A percentile compares a stretch with the other conserved stretches of the same genome.
Conservation (phyloP, 2,113 vertebrate genomes). For the Willisornis vidua region DNA sequence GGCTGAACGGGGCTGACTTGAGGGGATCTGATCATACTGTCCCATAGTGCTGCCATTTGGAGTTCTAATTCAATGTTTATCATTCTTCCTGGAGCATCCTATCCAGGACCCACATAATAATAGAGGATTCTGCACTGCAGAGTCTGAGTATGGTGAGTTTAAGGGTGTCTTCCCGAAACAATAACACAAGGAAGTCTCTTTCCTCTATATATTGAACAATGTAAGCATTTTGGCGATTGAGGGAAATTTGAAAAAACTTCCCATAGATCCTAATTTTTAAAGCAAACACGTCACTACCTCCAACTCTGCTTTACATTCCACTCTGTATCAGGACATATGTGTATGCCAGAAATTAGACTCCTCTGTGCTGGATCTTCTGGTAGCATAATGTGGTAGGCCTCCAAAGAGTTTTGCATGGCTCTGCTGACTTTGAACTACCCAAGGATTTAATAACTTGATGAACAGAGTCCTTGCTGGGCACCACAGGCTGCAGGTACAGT, state of each 20-base stretch:
- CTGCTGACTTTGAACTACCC: not conserved
- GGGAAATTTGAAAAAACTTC: not conserved
- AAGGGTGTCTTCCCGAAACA: not conserved
- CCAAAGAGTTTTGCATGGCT: not conserved
- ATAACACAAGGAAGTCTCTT: not conserved
- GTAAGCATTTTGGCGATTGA: not conserved
- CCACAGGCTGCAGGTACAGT: not conserved
- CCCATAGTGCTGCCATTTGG: not conserved
- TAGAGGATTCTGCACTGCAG: not conserved
- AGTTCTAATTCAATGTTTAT: not conserved
- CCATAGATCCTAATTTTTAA: not conserved
- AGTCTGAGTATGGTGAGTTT: not conserved
- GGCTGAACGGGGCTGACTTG: not conserved
- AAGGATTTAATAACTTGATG: not conserved
- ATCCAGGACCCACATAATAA: not conserved
- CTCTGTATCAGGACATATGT: not conserved
- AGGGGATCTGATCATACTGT: rapidly evolving
- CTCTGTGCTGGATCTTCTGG: not conserved
- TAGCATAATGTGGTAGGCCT: not conserved
- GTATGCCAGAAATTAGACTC: not conserved
- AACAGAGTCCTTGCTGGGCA: not conserved
- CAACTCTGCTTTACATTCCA: not conserved
- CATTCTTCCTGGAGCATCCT: not conserved
- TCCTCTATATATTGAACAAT: not conserved
- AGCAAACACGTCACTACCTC: not conserved